Evolutionary conservation across 2,888 invertebrate genomes (phyloP).

Genomic region (Brachypalpus laphriformis): DNA sequence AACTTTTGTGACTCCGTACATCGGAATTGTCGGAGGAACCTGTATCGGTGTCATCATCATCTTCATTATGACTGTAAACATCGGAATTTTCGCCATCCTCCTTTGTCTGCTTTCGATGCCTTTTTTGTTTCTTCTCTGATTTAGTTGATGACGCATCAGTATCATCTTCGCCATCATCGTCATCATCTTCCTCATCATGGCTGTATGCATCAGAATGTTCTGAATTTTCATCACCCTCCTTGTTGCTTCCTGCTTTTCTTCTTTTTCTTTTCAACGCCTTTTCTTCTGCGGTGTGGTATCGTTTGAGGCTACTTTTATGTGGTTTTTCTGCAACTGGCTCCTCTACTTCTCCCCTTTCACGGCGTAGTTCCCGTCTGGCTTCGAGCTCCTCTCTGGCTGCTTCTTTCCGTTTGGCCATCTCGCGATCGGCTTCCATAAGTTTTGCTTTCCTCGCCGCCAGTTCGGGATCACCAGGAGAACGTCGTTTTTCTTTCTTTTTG

Average conservation of each 20-base stretch:
- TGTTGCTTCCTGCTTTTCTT: slow-evolving; percentile 75
- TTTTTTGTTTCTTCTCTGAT: slow-evolving; percentile 75
- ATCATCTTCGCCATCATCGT: slow-evolving; percentile 76
- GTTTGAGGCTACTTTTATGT: slow-evolving; percentile 57
- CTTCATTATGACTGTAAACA: slow-evolving; percentile 79
- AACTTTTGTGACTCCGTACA: slow-evolving; percentile 74
- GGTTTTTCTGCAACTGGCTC: slow-evolving; percentile 24
- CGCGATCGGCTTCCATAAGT: slow-evolving; percentile 88
- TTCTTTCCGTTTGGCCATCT: slow-evolving; percentile 91
- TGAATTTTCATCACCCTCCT: slow-evolving; percentile 23
- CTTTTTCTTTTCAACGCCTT: slow-evolving; percentile 60
- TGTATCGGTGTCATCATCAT: slow-evolving; percentile 83
- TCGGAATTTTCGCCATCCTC: slow-evolving; percentile 77
- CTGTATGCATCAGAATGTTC: slow-evolving; percentile 69
- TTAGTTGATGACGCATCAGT: slow-evolving; percentile 74
- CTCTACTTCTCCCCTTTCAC: slow-evolving; percentile 75
- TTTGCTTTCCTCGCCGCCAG: slow-evolving; percentile 86
- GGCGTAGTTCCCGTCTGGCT: slow-evolving; percentile 86
- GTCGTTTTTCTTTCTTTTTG: slow-evolving; percentile 77
- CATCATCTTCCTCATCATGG: slow-evolving; percentile 28
- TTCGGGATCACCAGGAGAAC: slow-evolving; percentile 83
- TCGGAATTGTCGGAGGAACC: slow-evolving; percentile 83
- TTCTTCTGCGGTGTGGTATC: slow-evolving; percentile 77
- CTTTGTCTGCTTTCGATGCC: slow-evolving; percentile 79
- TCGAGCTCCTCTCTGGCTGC: slow-evolving; percentile 89